Evolutionary conservation across 1,140 invertebrate genomes (phyloP), one percentile per base, ranked within the genome.

Genomic region (Lepidurus couesii): DNA sequence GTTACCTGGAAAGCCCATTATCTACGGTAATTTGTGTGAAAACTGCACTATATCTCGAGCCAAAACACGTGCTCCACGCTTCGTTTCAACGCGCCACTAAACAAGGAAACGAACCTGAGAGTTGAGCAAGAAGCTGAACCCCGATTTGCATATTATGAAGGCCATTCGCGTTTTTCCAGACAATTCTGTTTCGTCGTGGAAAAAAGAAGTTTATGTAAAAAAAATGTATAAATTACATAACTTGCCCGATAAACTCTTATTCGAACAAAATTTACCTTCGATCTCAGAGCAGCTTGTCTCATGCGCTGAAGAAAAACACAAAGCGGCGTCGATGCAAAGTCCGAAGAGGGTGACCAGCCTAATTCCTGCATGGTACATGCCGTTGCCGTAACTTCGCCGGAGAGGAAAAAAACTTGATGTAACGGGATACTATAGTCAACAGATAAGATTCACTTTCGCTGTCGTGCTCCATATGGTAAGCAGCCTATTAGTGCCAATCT

Each of bases 1-100:
- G 26, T 80, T 80, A 79, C 79, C 79, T 73, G 79, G 79, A 78
- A 78, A 78, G 75, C 79, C 79, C 79, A 80, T 80, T 53, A 75
- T 74, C 21, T 53, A 80, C 21, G 45, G 75, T 79, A 43, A 21
- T 47, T 13, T 44, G 42, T 21, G 11, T 77, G 24, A 26, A 77
- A 47, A 77, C 73, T 42, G 79, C 79, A 34, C 80, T 10, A 24
- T 75, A 74, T 11, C 81, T 47, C 44, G 77, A 26, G 21, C 78
- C 74, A 53, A 65, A 65, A 65, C 53, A 65, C 53, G 53, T 65
- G 53, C 10, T 65, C 53, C 1, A 65, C 47, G 13, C 53, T 65
- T 16, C 34, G 42, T 73, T 34, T 53, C 74, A 53, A 24, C 79
- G 53, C 13, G 53, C 21, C 8, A 21, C 53, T 65, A 65, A 21